Evolutionary conservation across 2,113 vertebrate species (phyloP), one percentile per base, ranked within the genome.

Genomic region (Pelobates fuscus): DNA sequence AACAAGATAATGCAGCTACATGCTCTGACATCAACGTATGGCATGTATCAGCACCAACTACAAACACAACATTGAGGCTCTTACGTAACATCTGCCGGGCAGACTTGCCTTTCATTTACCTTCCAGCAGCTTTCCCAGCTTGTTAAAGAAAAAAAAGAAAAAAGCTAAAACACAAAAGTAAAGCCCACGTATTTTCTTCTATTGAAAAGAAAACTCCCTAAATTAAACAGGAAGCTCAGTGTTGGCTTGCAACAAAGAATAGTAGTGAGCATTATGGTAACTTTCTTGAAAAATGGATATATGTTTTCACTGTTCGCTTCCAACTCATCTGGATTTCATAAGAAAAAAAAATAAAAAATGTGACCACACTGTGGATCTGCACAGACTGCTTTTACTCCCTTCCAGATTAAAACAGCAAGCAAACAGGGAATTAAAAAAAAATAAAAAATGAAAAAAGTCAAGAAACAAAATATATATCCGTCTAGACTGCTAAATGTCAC

Each of bases 301-400:
- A 84, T 85, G 10, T 85, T 80, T 80, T 78, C 78, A 77, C 82
- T 79, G 18, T 10, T 67, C 46, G 78, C 80, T 81, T 87, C 87
- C 86, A 83, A 80, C 81, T 85, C 89, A 86, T 90, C 87, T 91
- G 89, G 89, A 83, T 88, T 85, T 86, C 86, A 86, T 89, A 84
- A n/a, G n/a, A n/a, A n/a, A n/a, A n/a, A n/a, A n/a, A n/a, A n/a
- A n/a, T n/a, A n/a, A n/a, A 89, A 49, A 83, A 71, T 63, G 58
- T 71, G 85, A 83, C 88, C 84, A 44, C 88, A 82, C 55, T 58
- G 82, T 80, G 15, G 75, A 79, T 78, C 84, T 86, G 66, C 81
- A 81, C 81, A 85, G 80, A 78, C 43, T 44, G 46, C 23, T 67
- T 27, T 27, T 67, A n/a, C 7, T 49, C 58, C 62, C 84, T 77